Evolutionary conservation across 2,113 vertebrate genomes (phyloP).

Genomic region (Gobio gobio): DNA sequence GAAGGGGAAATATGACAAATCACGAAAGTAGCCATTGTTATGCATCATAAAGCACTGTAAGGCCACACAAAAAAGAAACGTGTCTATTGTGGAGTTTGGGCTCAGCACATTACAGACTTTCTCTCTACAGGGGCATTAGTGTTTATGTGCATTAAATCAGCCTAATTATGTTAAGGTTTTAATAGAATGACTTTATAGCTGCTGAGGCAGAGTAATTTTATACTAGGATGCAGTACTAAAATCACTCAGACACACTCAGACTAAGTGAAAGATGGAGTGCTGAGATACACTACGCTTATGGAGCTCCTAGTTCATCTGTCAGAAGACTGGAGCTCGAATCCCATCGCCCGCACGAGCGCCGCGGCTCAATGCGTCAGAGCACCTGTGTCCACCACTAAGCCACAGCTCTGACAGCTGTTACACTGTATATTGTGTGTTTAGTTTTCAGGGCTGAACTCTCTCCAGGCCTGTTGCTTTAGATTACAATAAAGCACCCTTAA

Average conservation of each 20-base stretch:
- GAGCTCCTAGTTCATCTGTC: neutral
- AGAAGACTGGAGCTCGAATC: neutral
- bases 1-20: conserved; percentile 2
- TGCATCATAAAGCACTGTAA: neutral
- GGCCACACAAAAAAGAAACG: neutral
- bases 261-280: conserved; percentile 6
- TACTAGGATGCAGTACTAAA: conserved; percentile 4
- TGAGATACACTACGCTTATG: neutral
- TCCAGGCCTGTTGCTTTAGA: neutral
- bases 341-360: neutral
- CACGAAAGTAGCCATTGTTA: conserved; percentile 6
- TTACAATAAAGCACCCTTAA: neutral
- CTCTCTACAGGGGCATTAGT: conserved; percentile 2
- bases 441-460: neutral
- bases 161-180: conserved; percentile 2
- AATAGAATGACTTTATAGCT: conserved; percentile 15
- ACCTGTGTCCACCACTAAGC: neutral
- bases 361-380: neutral
- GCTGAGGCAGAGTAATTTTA: conserved; percentile 24
- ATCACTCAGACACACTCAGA: conserved; percentile 13
- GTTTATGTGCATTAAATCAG: conserved; percentile 40
- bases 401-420: neutral
- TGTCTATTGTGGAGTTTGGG: neutral
- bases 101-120: neutral
- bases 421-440: neutral